These are phyloP conservation scores for Morone chrysops DNA, from an alignment of 2,113 vertebrate species.

Conservation along the genomic window DNA sequence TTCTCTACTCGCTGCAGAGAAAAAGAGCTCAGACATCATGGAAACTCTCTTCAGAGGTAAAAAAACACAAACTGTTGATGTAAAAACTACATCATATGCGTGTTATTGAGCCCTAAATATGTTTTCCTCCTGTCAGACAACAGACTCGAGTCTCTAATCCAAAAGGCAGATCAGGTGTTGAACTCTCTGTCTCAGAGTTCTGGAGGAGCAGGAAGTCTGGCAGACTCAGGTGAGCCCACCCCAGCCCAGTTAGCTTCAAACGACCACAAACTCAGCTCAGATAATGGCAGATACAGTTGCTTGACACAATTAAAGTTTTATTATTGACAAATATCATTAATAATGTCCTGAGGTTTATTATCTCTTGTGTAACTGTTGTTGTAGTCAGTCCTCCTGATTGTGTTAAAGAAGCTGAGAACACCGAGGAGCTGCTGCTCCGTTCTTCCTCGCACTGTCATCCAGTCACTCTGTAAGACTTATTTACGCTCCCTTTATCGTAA, in stretches of 20 bases:
- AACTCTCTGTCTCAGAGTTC: slow-evolving; percentile 51
- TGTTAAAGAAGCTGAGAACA: slow-evolving; percentile 4
- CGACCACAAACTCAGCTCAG: neutral
- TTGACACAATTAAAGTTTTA: too few relatives aligned
- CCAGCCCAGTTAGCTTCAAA: neutral
- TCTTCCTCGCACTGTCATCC: neutral
- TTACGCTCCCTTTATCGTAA: neutral
- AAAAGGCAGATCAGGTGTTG: slow-evolving; percentile 73
- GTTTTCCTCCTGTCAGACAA: slow-evolving; percentile 45
- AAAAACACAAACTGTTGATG: neutral
- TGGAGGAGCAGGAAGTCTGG: neutral
- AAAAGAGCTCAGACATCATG: neutral
- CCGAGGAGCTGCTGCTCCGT: slow-evolving; percentile 23
- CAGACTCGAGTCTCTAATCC: slow-evolving; percentile 69
- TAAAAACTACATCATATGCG: neutral
- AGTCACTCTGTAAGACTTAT: slow-evolving; percentile 34
- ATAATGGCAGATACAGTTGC: neutral
- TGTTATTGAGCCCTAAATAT: neutral
- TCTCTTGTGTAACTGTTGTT: neutral
- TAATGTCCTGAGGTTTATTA: too few relatives aligned
- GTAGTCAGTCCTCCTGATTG: neutral
- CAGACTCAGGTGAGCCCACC: slow-evolving; percentile 39
- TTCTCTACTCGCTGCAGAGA: slow-evolving; percentile 52
- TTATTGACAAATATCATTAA: too few relatives aligned
- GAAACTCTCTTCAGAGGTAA: slow-evolving; percentile 58